Base-by-base conservation (phyloP, 2,888 invertebrate species). In the Onchidella celtica region DNA sequence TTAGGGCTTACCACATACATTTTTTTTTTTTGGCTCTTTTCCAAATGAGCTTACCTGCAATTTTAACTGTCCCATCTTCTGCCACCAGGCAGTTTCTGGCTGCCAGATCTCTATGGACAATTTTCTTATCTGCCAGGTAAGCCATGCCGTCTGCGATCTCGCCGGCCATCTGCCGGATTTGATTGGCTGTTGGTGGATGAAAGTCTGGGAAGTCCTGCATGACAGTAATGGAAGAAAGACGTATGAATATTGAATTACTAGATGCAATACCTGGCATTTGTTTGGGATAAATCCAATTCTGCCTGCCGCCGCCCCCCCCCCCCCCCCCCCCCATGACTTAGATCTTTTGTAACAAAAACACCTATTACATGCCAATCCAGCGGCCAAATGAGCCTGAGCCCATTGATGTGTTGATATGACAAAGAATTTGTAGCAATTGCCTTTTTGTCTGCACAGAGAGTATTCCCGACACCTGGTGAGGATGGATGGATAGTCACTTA, bases 121-220 rank as follows among this genome's bases (percentile, higher is more conserved):
- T 92, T 79, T 98, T 98, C 92, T 97, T 97, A 79, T 97, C 96
- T 77, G 98, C 95, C 87, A 99, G 95, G 94, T 99, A 99, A 1
- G 98, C 97, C 99, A 99, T 99, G 80, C 99, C 99, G 93, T 99
- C 99, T 32, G 98, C 98, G 91, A 99, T 98, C 94, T 99, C 94
- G 9, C 93, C 93, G 2, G 94, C 94, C 94, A 94, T 94, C 85
- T 93, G 93, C 76, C 93, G 89, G 66, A 94, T 93, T 85, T 94
- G 91, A 76, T 90, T 90, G 59, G 93, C 76, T 14, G 93, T 91
- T 3, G 94, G 94, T 27, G 94, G 93, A 9, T 34, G 36, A 14
- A 74, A 69, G 0, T 83, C 82, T 40, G 65, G 72, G 40, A 59
- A 82, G 27, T 82, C 80, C 84, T 84, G 61, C 29, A 32, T 40